Evolutionary conservation across 2,797 vertebrate species (phyloP).

Genomic region (Macropodus opercularis): DNA sequence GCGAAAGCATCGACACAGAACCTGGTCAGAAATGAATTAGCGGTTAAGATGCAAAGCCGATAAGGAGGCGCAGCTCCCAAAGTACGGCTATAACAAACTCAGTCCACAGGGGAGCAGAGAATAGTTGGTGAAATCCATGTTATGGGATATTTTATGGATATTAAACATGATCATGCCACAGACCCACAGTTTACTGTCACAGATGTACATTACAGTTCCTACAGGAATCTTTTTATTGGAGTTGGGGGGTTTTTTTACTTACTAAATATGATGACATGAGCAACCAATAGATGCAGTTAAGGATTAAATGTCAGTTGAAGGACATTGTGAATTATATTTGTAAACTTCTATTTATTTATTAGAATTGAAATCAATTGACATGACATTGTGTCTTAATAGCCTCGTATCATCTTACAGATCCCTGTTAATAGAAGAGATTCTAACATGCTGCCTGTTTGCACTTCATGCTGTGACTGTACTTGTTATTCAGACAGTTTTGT

Average conservation of each 20-base stretch:
- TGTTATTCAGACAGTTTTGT: conserved; percentile 16
- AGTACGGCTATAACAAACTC: conserved; percentile 1
- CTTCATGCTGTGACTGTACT: conserved; percentile 7
- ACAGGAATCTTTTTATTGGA: conserved; percentile 22
- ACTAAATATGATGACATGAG: conserved; percentile 1
- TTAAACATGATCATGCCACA: conserved; percentile 32
- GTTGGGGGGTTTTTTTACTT: too few species aligned
- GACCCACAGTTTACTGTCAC: conserved; percentile 5
- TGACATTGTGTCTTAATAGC: too few species aligned
- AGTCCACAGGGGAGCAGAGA: background rate
- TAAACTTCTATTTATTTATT: conserved; percentile 9
- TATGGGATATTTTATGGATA: conserved; percentile 30
- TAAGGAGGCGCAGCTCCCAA: conserved; percentile 10
- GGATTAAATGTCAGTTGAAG: conserved; percentile 36
- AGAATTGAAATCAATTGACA: conserved; percentile 24
- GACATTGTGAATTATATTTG: conserved; percentile 11
- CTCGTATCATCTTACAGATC: background rate
- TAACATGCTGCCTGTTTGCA: background rate
- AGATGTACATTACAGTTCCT: conserved; percentile 28
- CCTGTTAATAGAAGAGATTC: background rate
- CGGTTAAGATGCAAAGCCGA: conserved; percentile 34
- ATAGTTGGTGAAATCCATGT: conserved; percentile 8
- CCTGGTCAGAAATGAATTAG: conserved; percentile 43
- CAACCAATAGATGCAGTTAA: background rate
- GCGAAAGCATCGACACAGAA: conserved; percentile 50